phyloP scores from a whole-genome alignment of 2,113 vertebrate genomes.

The Pagrus major region DNA sequence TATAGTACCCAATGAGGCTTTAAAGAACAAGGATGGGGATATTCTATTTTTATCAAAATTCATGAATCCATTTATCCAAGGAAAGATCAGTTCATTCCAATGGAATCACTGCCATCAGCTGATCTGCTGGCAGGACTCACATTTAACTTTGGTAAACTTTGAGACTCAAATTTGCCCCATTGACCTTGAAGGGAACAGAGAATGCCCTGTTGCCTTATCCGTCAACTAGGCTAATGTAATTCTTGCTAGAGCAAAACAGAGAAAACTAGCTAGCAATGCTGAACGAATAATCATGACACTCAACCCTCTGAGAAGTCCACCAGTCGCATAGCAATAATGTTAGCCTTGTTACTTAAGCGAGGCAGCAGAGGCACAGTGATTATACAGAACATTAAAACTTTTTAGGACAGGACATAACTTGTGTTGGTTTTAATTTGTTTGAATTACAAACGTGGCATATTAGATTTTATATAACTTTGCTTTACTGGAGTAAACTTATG shows the following conservation, averaged over 20 bases:
- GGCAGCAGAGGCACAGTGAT: not conserved
- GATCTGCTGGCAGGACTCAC: not conserved
- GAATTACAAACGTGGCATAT: not conserved
- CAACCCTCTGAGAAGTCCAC: not conserved
- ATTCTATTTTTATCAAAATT: constrained; percentile 14
- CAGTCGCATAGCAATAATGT: not conserved
- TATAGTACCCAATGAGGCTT: constrained; percentile 17
- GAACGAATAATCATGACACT: not conserved
- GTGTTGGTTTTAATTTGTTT: not conserved
- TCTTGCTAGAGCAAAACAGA: not conserved
- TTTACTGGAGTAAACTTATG: not conserved
- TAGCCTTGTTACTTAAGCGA: not conserved
- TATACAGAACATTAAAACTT: not conserved
- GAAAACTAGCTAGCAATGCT: not conserved
- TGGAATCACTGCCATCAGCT: not conserved
- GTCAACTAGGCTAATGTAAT: not conserved
- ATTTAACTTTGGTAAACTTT: not conserved
- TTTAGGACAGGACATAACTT: not conserved
- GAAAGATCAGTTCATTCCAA: not conserved
- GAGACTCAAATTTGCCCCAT: not conserved
- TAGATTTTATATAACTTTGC: not conserved
- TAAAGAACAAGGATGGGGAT: constrained; percentile 6
- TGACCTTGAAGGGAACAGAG: not conserved
- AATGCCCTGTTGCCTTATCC: not conserved
- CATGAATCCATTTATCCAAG: not conserved